Base-by-base conservation (phyloP, 1,140 invertebrate genomes). In the Brachionus manjavacas region DNA sequence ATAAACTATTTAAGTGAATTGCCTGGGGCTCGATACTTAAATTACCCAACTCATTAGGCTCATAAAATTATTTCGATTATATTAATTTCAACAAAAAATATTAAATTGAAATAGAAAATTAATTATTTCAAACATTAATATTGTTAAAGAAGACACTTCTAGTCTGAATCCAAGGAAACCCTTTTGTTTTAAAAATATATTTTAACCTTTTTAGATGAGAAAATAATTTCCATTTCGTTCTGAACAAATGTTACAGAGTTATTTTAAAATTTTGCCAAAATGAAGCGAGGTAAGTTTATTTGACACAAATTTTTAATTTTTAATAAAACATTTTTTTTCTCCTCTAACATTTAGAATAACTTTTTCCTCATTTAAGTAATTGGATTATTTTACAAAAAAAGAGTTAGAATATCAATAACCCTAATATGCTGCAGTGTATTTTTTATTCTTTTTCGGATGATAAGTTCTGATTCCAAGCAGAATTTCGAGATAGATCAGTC, bases 351-450 rank as follows among this genome's bases (percentile, higher is more conserved):
- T 70, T 70, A 35, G 31, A 35, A 35, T 35, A 35, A 46, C 14
- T 31, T 68, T 28, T 68, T 68, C 9, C 35, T 20, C 28, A 16
- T 39, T 72, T 20, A 72, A 72, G 68, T 35, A 41, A 72, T 72
- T 20, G 68, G 68, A 20, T 9, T 72, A 20, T 72, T 72, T 72
- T 72, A 72, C 35, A 39, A 41, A 41, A 72, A 72, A 11, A 72
- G 39, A 72, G n/a, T 72, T 72, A 72, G 68, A 72, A 72, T 72
- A 39, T 72, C 68, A 39, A 72, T 72, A 20, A 9, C 23, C 41
- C 35, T 72, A 72, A 72, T 72, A 72, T 72, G 68, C 16, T 72
- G 68, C 39, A 39, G 35, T 11, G 16, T 41, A 16, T 41, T 72
- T 72, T 39, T 72, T 8, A 43, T 72, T 11, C 7, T 35, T 20